Conservation (phyloP, 2,888 invertebrate genomes). For the Tetragnatha montana region DNA sequence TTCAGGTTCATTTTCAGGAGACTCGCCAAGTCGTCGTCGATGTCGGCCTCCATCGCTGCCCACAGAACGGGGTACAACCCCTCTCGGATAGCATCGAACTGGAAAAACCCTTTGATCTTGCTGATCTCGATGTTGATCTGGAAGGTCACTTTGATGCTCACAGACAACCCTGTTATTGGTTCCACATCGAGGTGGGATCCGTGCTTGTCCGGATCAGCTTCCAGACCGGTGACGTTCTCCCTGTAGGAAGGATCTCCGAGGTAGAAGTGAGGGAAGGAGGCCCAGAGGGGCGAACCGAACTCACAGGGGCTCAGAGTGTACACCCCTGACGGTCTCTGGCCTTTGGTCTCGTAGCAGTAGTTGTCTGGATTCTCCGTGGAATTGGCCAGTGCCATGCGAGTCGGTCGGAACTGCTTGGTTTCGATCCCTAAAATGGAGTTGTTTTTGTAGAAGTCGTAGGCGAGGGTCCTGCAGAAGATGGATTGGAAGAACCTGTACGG, state of each 20-base stretch:
- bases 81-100: constrained; percentile 2
- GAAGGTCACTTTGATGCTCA: constrained; percentile 31
- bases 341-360: constrained; percentile 52
- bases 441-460: constrained; percentile 23
- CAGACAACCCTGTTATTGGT: constrained; percentile 80
- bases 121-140: constrained; percentile 50
- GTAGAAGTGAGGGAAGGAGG: constrained; percentile 66
- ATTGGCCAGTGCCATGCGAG: constrained; percentile 39
- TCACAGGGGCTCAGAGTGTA: constrained; percentile 66
- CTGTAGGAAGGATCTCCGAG: constrained; percentile 20
- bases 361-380: constrained; percentile 59
- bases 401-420: constrained; percentile 58
- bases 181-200: constrained; percentile 90
- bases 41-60: constrained; percentile 24
- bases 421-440: no score
- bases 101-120: not conserved
- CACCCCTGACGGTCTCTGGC: constrained; percentile 51
- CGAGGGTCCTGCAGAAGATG: constrained; percentile 48
- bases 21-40: constrained; percentile 47
- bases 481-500: constrained; percentile 58
- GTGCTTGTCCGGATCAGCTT: constrained; percentile 75
- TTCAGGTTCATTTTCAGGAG: no score
- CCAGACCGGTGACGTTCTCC: constrained; percentile 20
- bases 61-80: constrained; percentile 63
- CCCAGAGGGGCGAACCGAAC: constrained; percentile 68